Evolutionary conservation across 2,797 vertebrate species (phyloP), one percentile per base, ranked within the genome.

Genomic region (Oreonectes daqikongensis): DNA sequence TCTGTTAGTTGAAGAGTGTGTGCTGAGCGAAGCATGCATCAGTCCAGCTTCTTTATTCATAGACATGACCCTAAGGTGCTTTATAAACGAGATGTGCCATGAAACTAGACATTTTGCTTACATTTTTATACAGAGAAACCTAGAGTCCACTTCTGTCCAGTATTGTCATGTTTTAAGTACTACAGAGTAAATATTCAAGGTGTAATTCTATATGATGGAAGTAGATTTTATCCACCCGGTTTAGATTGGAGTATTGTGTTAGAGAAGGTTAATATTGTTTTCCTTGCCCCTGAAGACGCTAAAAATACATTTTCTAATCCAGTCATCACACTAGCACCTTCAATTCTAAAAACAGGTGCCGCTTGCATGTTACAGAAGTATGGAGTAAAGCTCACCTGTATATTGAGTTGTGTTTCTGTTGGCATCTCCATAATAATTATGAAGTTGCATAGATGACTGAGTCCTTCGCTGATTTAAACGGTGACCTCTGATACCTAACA

Each of bases 361-460:
- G 8, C 10, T 35, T 10, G 35, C 35, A 35, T 35, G 35, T 35
- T 9, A 1, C 10, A 10, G 8, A 35, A 2, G 9, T 10, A 35
- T n/a, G n/a, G 18, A 38, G 3, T 3, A 8, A 32, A 1, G 48
- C 92, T 85, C 86, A 98, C 97, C 96, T 91, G 94, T 94, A 84
- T 93, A 95, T 72, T 94, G 93, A 84, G 86, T 94, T 88, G 95
- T 97, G 76, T 96, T 95, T 81, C 93, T 84, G 87, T 94, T 93
- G 92, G 93, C 90, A 82, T 98, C 96, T 70, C 95, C 96, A 74
- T 97, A 97, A 91, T 92, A 97, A 26, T 92, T 94, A 86, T 98
- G 95, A 83, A 97, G 96, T 95, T 99, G 97, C 96, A 98, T 94
- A 95, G 97, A 94, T 80, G 96, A 93, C 88, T 96, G 95, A 0